Percentiles rank a stretch among this genome's conserved stretches.
Conservation (phyloP, 2,888 invertebrate species). For the Augiades crinisus region DNA sequence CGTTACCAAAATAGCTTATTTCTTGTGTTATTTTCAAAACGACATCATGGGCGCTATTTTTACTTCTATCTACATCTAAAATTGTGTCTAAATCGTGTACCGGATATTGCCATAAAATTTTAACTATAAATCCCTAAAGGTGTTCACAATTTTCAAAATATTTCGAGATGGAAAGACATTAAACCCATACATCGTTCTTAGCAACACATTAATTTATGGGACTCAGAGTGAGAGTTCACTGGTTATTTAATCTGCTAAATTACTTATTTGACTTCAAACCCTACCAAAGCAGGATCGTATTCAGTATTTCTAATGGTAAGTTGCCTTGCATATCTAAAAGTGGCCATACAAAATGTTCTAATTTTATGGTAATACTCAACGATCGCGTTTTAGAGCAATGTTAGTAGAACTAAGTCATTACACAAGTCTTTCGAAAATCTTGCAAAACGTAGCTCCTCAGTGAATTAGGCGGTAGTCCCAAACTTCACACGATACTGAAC, state of each 20-base stretch:
- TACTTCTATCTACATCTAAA: neutral
- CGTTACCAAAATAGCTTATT: no score
- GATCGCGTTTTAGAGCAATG: neutral
- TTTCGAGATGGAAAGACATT: no score
- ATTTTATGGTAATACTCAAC: neutral
- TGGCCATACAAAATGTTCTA: neutral
- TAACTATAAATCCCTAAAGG: neutral
- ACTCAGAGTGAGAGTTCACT: no score
- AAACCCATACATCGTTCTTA: no score
- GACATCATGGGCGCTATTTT: slow-evolving; percentile 19
- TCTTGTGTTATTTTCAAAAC: neutral
- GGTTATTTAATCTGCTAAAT: no score
- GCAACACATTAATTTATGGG: no score
- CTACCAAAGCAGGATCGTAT: no score
- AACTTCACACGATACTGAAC: slow-evolving; percentile 26
- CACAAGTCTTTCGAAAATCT: neutral
- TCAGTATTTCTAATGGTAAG: no score
- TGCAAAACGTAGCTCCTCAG: slow-evolving; percentile 35
- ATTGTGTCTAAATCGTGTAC: neutral
- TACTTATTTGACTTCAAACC: no score
- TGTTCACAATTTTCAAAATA: no score
- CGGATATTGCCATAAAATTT: neutral
- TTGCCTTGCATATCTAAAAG: no score
- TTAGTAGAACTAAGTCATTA: neutral
- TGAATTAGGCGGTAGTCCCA: slow-evolving; percentile 43